Evolutionary conservation across 1,140 invertebrate genomes (phyloP).

Genomic region (Lethrus apterus): DNA sequence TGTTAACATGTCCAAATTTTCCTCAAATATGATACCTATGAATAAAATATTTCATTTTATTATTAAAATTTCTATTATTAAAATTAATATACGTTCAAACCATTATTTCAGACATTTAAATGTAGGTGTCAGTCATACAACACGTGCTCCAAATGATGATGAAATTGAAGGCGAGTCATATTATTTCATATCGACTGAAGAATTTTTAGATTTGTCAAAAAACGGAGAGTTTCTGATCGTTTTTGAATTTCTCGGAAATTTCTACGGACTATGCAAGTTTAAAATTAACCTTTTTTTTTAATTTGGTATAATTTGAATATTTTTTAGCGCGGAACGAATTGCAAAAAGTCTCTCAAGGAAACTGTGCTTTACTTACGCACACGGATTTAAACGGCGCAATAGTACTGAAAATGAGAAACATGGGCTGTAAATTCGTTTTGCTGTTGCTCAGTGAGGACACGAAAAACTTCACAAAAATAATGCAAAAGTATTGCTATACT

Average conservation of each 20-base stretch:
- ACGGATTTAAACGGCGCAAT: constrained; percentile 20
- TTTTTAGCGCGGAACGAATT: constrained; percentile 17
- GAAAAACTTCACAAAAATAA: no score
- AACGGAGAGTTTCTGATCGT: constrained; percentile 27
- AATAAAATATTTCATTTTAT: no score
- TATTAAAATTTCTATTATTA: no score
- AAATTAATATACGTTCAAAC: no score
- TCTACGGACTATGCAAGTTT: constrained; percentile 26
- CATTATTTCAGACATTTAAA: constrained; percentile 7
- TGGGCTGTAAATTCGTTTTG: constrained; percentile 16
- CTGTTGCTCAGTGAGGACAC: constrained; percentile 12
- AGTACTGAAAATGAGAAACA: constrained; percentile 13
- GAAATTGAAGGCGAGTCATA: constrained; percentile 24
- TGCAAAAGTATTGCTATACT: constrained; percentile 12
- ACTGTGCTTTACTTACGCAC: constrained; percentile 10
- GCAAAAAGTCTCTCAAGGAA: not conserved
- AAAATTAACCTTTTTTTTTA: not conserved
- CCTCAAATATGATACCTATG: no score
- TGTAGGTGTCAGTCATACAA: constrained; percentile 25
- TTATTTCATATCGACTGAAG: constrained; percentile 21
- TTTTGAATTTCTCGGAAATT: constrained; percentile 23
- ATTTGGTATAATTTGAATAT: not conserved
- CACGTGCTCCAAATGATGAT: constrained; percentile 16
- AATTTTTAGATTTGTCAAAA: constrained; percentile 22
- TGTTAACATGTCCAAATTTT: no score